Evolutionary conservation across 2,113 vertebrate genomes (phyloP).

Genomic region (Melanotaenia duboulayi): DNA sequence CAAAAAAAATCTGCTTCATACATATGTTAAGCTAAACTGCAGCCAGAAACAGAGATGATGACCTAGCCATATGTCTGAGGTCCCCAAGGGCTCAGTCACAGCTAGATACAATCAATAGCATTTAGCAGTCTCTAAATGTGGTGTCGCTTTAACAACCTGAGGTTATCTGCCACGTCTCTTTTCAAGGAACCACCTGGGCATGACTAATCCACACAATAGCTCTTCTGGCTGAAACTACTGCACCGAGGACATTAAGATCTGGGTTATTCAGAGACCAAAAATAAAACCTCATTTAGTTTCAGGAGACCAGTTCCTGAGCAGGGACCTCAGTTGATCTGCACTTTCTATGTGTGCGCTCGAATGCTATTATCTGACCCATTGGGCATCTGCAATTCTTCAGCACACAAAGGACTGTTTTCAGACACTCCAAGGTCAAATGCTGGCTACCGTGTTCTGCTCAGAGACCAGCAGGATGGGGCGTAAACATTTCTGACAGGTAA

Average conservation of each 20-base stretch:
- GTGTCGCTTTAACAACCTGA: conserved; percentile 31
- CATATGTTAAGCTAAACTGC: conserved; percentile 41
- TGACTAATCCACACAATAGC: conserved; percentile 39
- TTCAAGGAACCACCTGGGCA: conserved; percentile 37
- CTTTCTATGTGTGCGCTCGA: conserved; percentile 36
- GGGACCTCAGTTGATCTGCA: conserved; percentile 42
- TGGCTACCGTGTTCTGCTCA: conserved; percentile 30
- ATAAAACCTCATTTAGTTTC: conserved; percentile 58
- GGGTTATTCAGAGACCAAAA: conserved; percentile 46
- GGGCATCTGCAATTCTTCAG: conserved; percentile 52
- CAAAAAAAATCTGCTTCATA: conserved; percentile 32
- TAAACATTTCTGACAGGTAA: conserved; percentile 29
- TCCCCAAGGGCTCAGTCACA: conserved; percentile 49
- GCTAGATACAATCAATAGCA: conserved; percentile 59
- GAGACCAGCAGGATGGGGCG: conserved; percentile 23
- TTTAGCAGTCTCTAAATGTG: conserved; percentile 30
- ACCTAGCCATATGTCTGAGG: conserved; percentile 52
- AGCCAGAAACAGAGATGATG: conserved; percentile 33
- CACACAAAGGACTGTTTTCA: conserved; percentile 49
- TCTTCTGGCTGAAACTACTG: conserved; percentile 12
- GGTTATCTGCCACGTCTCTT: conserved; percentile 28
- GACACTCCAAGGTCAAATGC: conserved; percentile 47
- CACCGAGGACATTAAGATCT: conserved; percentile 37
- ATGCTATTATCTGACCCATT: conserved; percentile 42
- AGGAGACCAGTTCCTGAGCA: conserved; percentile 1